Percentiles rank a stretch among this genome's conserved stretches.
phyloP scores from a whole-genome alignment of 2,888 invertebrate genomes.

The Conus canariensis region DNA sequence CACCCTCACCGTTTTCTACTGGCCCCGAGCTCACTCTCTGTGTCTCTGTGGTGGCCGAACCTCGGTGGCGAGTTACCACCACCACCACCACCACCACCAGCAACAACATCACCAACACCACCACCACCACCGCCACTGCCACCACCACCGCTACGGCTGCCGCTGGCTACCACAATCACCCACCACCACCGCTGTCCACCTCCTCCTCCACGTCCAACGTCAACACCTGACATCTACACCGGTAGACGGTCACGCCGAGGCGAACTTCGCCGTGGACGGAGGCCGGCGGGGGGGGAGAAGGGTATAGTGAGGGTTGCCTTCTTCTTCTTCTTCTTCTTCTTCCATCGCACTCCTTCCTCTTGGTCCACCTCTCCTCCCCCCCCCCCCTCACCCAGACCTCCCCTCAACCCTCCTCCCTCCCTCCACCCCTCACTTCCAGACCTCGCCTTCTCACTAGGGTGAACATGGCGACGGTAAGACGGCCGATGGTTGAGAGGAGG shows the following conservation, averaged over 20 bases:
- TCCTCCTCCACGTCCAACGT: background rate
- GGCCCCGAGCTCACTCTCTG: background rate
- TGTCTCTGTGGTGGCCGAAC: constrained; percentile 6
- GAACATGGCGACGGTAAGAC: constrained; percentile 3
- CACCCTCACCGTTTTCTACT: background rate
- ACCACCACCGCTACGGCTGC: background rate
- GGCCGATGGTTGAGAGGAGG: background rate
- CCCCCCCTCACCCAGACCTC: too few relatives aligned
- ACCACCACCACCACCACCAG: constrained; percentile 8
- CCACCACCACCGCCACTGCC: background rate
- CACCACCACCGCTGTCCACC: background rate
- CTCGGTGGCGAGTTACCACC: background rate
- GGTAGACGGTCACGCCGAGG: background rate
- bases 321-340: too few relatives aligned
- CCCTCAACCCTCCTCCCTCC: too few relatives aligned
- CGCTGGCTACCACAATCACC: background rate
- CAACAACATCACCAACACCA: background rate
- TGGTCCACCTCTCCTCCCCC: too few relatives aligned
- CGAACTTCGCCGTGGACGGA: too few relatives aligned
- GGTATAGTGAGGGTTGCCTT: too few relatives aligned
- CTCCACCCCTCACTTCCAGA: too few relatives aligned
- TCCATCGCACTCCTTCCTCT: too few relatives aligned
- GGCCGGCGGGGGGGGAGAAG: too few relatives aligned
- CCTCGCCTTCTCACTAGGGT: background rate
- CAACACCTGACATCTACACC: background rate